A percentile compares a stretch with the other conserved stretches of the same genome.
phyloP scores from a whole-genome alignment of 1,140 invertebrate genomes.

The Dendroctonus ponderosae region DNA sequence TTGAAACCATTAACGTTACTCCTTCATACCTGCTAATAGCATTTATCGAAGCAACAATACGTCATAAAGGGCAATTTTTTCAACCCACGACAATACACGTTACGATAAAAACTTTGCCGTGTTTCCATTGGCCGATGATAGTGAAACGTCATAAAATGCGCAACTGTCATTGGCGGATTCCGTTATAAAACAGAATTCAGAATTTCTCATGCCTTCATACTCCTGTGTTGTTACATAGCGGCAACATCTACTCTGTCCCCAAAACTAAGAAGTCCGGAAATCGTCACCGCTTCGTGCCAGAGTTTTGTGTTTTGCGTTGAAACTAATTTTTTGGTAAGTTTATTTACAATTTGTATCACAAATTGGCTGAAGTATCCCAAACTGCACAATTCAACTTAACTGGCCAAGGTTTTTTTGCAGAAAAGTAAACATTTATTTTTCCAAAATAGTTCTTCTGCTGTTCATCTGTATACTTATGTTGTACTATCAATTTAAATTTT shows the following conservation, averaged over 20 bases:
- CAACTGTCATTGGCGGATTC: slow-evolving; percentile 1
- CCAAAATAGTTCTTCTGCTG: too few relatives aligned
- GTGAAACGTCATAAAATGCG: slow-evolving; percentile 5
- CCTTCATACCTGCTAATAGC: too few relatives aligned
- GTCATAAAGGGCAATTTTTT: background rate
- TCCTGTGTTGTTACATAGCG: slow-evolving; percentile 1
- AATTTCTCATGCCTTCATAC: slow-evolving; percentile 4
- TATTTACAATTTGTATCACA: too few relatives aligned
- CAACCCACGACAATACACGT: slow-evolving; percentile 7
- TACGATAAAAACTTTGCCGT: slow-evolving; percentile 4
- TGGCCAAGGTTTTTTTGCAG: too few relatives aligned
- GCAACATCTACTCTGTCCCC: background rate
- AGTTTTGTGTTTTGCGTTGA: background rate
- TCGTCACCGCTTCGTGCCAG: slow-evolving; percentile 1
- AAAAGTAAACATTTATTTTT: too few relatives aligned
- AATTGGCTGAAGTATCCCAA: too few relatives aligned
- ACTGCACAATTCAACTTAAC: too few relatives aligned
- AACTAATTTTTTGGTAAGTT: too few relatives aligned
- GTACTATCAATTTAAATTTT: too few relatives aligned
- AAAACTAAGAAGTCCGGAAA: background rate
- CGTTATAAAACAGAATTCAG: slow-evolving; percentile 9
- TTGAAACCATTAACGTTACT: too few relatives aligned
- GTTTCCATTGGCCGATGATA: background rate
- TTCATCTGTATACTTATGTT: too few relatives aligned
- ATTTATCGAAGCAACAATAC: too few relatives aligned